Conservation (phyloP, 2,888 invertebrate species). For the Drosophila paranaensis region DNA sequence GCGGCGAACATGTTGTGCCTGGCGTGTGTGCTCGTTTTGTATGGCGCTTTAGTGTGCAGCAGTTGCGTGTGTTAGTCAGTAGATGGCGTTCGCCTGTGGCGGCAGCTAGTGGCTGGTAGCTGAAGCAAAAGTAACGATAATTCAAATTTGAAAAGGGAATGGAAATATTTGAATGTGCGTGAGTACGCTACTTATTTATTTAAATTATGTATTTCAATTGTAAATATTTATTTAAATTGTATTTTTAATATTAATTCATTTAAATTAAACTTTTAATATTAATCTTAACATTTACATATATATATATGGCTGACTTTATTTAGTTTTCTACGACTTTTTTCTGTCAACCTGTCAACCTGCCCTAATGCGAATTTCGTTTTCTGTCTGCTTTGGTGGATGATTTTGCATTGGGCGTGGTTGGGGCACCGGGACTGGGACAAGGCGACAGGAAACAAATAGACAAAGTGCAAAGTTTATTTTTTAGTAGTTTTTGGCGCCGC, state of each 20-base stretch:
- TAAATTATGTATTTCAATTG: background rate
- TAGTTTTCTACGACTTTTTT: background rate
- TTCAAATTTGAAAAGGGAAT: background rate
- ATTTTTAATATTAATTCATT: background rate
- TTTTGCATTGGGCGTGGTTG: constrained; percentile 5
- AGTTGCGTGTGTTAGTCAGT: fast-evolving
- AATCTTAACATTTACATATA: too few relatives aligned
- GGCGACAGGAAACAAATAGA: constrained; percentile 78
- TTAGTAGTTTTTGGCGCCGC: constrained; percentile 81
- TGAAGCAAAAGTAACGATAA: background rate
- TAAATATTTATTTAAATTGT: background rate
- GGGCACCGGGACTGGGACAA: constrained; percentile 34
- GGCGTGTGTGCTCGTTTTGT: background rate
- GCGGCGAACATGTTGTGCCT: constrained; percentile 5
- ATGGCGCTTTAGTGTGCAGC: background rate
- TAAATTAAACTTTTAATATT: background rate
- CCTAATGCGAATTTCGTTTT: constrained; percentile 38
- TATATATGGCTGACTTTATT: background rate
- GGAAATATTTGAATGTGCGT: background rate
- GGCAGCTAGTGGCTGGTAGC: constrained; percentile 2
- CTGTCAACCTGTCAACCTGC: constrained; percentile 43
- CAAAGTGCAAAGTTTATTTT: constrained; percentile 79
- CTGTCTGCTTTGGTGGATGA: constrained; percentile 34
- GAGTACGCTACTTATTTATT: background rate
- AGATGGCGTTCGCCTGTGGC: constrained; percentile 36